Evolutionary conservation across 1,140 invertebrate species (phyloP), one percentile per base, ranked within the genome.

Genomic region (Diabrotica virgifera): DNA sequence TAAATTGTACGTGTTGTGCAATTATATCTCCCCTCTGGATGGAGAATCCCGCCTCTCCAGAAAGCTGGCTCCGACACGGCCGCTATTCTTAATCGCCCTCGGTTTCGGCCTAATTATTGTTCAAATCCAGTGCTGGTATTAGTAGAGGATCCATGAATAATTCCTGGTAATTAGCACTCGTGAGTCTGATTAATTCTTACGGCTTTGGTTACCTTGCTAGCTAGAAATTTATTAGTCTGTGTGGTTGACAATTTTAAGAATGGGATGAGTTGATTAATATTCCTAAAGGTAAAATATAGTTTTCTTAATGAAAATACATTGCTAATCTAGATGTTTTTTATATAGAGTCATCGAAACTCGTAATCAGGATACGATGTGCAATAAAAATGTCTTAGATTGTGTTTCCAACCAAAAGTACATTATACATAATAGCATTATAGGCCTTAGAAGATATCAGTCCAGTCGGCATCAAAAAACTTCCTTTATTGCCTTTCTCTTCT

Each of bases 51-150:
- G n/a, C 50, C 59, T 38, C 37, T 37, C 24, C 57, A 60, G 54
- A 59, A 61, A 62, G 24, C 24, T 24, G 24, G 1, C 24, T 24
- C 24, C 24, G 24, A 24, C 24, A 24, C 24, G 4, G 24, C 60
- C 58, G 50, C 60, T 53, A 59, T 67, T 59, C 61, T 54, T 63
- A 67, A 67, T 67, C 65, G 65, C 61, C 61, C 65, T 57, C 63
- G 65, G 63, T 67, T 63, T 67, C 65, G 65, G 65, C 63, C 65
- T 67, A 67, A 67, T 67, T 67, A 67, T 67, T 67, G 65, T 63
- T 63, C 65, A 59, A 67, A 67, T 67, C 65, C 58, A 63, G 61
- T 59, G 54, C 65, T 36, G 57, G 63, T 67, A 67, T 67, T 67
- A 67, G 65, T 54, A 63, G 36, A 67, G 61, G 62, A 67, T 63